These are phyloP conservation scores for Drosophila dives DNA, from an alignment of 2,888 invertebrate species.

Conservation along the genomic window DNA sequence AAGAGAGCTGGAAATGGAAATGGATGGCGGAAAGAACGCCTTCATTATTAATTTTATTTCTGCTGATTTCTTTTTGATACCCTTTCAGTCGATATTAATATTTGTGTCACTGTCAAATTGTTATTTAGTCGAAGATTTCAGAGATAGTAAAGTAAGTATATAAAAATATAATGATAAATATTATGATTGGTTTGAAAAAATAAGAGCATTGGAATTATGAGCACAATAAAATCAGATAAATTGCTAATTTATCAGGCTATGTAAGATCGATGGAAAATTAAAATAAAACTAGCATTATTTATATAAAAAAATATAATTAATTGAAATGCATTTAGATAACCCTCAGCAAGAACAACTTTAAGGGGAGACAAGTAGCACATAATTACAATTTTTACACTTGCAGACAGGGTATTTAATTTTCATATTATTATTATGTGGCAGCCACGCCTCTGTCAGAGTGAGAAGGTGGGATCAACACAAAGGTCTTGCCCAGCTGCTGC, in stretches of 20 bases:
- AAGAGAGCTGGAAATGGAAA: conserved; percentile 69
- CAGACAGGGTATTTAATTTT: conserved; percentile 7
- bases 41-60: conserved; percentile 77
- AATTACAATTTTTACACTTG: neutral
- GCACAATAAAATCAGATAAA: neutral
- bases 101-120: conserved; percentile 32
- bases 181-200: too few relatives aligned
- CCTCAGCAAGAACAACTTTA: neutral
- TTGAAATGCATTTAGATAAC: neutral
- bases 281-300: neutral
- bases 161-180: neutral
- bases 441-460: conserved; percentile 44
- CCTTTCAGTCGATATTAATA: conserved; percentile 6
- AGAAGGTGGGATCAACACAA: conserved; percentile 29
- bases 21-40: conserved; percentile 82
- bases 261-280: neutral
- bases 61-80: conserved; percentile 33
- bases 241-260: neutral
- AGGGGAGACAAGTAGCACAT: neutral
- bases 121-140: neutral
- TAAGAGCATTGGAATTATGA: neutral
- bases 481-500: conserved; percentile 18
- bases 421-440: conserved; percentile 9
- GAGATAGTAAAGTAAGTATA: conserved; percentile 9
- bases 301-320: neutral